Evolutionary conservation across 2,888 invertebrate species (phyloP).

Genomic region (Ischnus inquisitorius): DNA sequence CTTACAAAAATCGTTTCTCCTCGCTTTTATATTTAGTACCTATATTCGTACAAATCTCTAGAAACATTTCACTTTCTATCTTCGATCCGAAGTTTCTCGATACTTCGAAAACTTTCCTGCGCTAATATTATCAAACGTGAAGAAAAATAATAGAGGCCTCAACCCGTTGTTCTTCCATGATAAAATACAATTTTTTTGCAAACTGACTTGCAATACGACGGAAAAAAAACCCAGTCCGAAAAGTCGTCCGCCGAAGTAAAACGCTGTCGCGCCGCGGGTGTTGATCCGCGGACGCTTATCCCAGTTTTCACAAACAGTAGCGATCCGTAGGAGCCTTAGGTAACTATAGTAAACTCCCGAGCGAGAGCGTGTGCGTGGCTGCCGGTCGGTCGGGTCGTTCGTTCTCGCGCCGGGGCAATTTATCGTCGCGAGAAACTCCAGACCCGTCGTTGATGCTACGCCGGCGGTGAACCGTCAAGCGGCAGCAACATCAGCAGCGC

Average conservation of each 20-base stretch:
- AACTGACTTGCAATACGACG: no score
- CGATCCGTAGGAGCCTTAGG: conserved; percentile 10
- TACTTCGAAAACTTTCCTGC: neutral
- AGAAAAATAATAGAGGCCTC: neutral
- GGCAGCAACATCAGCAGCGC: conserved; percentile 3
- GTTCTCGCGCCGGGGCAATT: conserved; percentile 25
- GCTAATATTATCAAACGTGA: neutral
- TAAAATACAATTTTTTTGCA: neutral
- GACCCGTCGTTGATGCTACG: conserved; percentile 30
- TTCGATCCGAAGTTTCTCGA: neutral
- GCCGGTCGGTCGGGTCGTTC: conserved; percentile 17
- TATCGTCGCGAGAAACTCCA: conserved; percentile 39
- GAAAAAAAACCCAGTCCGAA: neutral
- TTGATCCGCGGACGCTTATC: neutral
- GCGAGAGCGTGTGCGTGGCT: neutral
- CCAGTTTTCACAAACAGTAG: conserved; percentile 33
- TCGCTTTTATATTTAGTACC: conserved; percentile 22
- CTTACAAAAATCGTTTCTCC: conserved; percentile 19
- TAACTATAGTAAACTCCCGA: no score
- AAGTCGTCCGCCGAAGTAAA: neutral
- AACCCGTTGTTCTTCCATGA: no score
- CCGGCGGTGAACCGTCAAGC: conserved; percentile 35
- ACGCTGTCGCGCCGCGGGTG: neutral
- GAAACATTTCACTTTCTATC: neutral
- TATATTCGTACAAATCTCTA: neutral